Evolutionary conservation across 1,140 invertebrate species (phyloP).

Genomic region (Leguminivora glycinivorella): DNA sequence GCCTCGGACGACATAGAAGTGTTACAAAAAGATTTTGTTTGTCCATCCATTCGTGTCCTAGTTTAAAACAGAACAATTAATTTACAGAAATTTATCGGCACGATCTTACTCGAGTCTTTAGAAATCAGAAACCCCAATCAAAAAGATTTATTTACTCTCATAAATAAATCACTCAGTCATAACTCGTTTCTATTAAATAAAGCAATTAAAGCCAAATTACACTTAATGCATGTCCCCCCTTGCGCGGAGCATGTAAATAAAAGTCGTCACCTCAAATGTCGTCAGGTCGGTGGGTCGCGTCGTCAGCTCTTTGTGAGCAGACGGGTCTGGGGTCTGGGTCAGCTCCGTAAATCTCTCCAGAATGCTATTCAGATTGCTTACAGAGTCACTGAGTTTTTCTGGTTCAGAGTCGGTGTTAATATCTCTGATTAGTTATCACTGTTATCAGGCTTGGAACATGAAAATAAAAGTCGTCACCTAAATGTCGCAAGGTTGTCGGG

Average conservation of each 20-base stretch:
- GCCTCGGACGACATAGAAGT: neutral
- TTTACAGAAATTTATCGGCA: too few species aligned
- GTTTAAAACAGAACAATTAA: too few species aligned
- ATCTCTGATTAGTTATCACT: neutral
- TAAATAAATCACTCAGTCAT: neutral
- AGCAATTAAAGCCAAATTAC: neutral
- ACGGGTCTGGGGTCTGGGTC: constrained; percentile 53
- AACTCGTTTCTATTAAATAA: neutral
- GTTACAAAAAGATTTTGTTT: neutral
- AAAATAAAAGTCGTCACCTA: constrained; percentile 30
- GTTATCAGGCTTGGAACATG: constrained; percentile 29
- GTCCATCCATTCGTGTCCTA: neutral
- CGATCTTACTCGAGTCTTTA: neutral
- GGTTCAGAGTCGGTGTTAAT: neutral
- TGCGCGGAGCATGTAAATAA: constrained; percentile 33
- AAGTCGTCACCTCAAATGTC: constrained; percentile 31
- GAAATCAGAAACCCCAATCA: neutral
- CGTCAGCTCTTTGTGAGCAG: constrained; percentile 53
- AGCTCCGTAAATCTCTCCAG: constrained; percentile 37
- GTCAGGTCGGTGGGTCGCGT: constrained; percentile 47
- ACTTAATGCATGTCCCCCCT: constrained; percentile 17
- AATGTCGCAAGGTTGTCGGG: constrained; percentile 40
- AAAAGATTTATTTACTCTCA: neutral
- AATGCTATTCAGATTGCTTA: neutral
- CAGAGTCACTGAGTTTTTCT: neutral